Conservation (phyloP, 64 coral and sea anemone genomes). For the Pocillopora verrucosa region DNA sequence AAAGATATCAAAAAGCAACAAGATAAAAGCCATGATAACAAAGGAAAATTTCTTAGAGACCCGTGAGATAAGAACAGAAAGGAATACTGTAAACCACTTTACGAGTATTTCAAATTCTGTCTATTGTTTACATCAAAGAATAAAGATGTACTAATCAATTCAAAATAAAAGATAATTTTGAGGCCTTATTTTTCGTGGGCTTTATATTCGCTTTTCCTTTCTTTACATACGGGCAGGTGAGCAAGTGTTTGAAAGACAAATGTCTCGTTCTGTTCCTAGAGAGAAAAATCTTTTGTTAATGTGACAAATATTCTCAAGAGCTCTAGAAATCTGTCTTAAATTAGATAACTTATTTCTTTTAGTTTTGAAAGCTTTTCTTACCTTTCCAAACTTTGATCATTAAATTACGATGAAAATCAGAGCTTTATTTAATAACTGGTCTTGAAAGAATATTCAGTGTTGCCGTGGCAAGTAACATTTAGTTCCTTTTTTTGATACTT, state of each 20-base stretch:
- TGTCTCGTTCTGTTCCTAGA: background rate
- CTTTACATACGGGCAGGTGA: background rate
- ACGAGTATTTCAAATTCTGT: background rate
- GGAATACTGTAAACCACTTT: background rate
- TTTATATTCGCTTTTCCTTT: constrained; percentile 7
- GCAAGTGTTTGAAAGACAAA: background rate
- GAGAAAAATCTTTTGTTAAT: constrained; percentile 16
- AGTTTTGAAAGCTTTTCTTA: background rate
- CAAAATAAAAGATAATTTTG: background rate
- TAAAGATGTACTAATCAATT: background rate
- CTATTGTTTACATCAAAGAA: background rate
- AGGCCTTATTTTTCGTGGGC: background rate
- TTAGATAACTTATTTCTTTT: background rate
- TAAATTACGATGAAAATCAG: background rate
- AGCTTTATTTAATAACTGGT: background rate
- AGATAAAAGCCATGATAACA: constrained; percentile 1
- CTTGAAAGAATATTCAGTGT: no score
- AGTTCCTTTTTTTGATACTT: no score
- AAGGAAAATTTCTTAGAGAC: background rate
- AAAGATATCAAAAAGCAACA: constrained; percentile 1
- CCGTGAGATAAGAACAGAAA: constrained; percentile 5
- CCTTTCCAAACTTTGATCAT: background rate
- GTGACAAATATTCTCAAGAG: background rate
- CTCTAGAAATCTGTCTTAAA: background rate
- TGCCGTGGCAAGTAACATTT: no score